These are phyloP conservation scores for Phasianus colchicus DNA, from an alignment of 2,113 vertebrate species.

Conservation along the genomic window DNA sequence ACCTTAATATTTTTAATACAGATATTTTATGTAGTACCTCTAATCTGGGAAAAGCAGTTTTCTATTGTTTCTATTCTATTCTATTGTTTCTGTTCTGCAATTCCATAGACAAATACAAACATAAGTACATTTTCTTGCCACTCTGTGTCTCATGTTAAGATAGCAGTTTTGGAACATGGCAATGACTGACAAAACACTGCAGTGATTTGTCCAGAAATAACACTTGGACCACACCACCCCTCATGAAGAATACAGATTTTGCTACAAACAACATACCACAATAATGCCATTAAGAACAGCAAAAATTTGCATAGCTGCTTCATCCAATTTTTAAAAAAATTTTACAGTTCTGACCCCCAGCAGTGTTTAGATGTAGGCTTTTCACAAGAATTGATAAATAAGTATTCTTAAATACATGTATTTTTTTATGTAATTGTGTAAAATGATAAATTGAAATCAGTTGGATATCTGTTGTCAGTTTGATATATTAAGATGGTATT, in stretches of 20 bases:
- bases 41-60: not conserved
- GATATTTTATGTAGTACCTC: not conserved
- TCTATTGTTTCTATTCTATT: not conserved
- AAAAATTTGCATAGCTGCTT: conserved; percentile 75
- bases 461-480: not conserved
- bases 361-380: conserved; percentile 74
- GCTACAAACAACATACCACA: conserved; percentile 66
- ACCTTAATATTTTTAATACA: not conserved
- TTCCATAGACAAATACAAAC: not conserved
- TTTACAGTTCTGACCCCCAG: conserved; percentile 73
- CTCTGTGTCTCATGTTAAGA: not conserved
- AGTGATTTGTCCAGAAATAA: conserved; percentile 73
- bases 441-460: conserved; percentile 29
- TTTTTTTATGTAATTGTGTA: not conserved
- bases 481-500: not conserved
- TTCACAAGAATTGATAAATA: not conserved
- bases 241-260: conserved; percentile 68
- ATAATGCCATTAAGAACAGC: conserved; percentile 76
- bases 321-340: conserved; percentile 24
- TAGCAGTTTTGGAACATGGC: not conserved
- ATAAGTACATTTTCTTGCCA: not conserved
- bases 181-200: conserved; percentile 38
- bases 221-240: conserved; percentile 46
- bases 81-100: not conserved
- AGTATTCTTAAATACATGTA: not conserved